phyloP scores from a whole-genome alignment of 1,140 invertebrate species.

The Arctopsyche grandis region DNA sequence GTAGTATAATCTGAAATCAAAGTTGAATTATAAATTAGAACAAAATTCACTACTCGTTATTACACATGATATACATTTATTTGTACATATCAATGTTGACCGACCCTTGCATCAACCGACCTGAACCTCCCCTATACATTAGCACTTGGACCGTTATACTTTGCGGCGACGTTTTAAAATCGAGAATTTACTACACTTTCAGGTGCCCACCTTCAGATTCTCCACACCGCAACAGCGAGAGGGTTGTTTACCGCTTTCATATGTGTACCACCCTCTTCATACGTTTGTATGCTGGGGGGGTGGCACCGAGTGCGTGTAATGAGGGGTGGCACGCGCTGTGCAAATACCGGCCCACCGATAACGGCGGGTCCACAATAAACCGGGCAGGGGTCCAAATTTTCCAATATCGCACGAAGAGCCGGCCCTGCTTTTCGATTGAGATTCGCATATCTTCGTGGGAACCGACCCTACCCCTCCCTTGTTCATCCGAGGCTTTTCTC shows the following conservation, averaged over 20 bases:
- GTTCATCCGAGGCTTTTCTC: background rate
- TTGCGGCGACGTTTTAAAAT: no score
- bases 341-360: conserved; percentile 8
- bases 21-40: no score
- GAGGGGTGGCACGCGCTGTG: background rate
- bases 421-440: background rate
- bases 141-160: no score
- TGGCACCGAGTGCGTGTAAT: conserved; percentile 19
- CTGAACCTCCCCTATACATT: no score
- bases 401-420: conserved; percentile 5
- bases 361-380: conserved; percentile 1
- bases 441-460: conserved; percentile 15
- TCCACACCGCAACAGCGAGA: background rate
- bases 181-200: no score
- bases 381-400: background rate
- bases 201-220: background rate
- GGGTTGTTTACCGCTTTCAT: background rate
- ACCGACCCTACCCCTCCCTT: background rate
- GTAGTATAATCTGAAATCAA: no score
- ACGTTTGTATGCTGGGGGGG: background rate
- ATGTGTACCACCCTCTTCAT: background rate
- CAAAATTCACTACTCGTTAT: no score
- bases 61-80: no score
- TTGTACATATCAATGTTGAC: no score
- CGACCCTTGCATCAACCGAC: no score